Percentiles rank a stretch among this genome's conserved stretches.
phyloP scores from a whole-genome alignment of 2,797 vertebrate species.

The Bryconaethiops microstoma region DNA sequence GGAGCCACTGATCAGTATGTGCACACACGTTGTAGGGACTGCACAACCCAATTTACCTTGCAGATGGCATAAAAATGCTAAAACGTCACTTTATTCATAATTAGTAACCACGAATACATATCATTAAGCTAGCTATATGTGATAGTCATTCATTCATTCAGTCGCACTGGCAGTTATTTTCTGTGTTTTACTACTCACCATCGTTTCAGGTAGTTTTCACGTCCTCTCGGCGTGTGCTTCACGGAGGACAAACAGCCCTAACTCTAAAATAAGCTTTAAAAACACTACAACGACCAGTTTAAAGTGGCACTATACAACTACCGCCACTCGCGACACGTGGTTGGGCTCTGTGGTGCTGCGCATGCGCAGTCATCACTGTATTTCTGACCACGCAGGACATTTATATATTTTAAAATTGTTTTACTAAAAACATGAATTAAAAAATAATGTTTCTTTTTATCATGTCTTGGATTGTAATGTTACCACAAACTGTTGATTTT shows the following conservation, averaged over 20 bases:
- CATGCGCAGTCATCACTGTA: slow-evolving; percentile 57
- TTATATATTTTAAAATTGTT: no score
- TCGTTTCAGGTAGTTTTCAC: slow-evolving; percentile 64
- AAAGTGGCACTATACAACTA: background rate
- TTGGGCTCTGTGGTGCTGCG: background rate
- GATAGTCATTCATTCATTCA: background rate
- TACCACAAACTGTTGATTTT: no score
- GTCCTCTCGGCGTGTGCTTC: slow-evolving; percentile 84
- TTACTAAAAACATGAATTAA: no score
- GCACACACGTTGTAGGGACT: background rate
- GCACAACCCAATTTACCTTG: no score
- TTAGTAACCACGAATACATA: no score
- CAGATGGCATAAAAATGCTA: background rate
- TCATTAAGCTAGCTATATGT: background rate
- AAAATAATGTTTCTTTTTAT: no score
- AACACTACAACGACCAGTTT: background rate
- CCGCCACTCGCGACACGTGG: slow-evolving; percentile 65
- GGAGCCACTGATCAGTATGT: background rate
- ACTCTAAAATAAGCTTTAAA: background rate
- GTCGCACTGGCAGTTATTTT: background rate
- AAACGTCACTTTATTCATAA: no score
- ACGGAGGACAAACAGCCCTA: slow-evolving; percentile 73
- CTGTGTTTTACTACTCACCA: slow-evolving; percentile 45
- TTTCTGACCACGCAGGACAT: no score
- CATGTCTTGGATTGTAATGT: no score